Base-by-base conservation (phyloP, 2,113 vertebrate genomes). In the Aythya baeri region DNA sequence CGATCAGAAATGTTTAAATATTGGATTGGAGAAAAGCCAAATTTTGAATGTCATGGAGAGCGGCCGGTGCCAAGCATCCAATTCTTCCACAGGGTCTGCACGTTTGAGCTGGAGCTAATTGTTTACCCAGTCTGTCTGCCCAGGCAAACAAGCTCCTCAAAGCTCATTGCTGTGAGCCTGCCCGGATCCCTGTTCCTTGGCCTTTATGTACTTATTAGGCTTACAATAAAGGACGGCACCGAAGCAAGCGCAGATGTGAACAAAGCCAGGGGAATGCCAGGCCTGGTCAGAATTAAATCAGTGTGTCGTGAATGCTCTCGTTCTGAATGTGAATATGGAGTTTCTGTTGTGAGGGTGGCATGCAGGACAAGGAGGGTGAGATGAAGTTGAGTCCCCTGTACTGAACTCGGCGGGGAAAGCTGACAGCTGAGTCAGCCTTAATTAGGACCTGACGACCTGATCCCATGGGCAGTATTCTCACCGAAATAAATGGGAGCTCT, bases 21-120 rank as follows among this genome's bases (percentile, higher is more conserved):
- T 65, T 92, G 87, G 89, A 81, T 66, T 96, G 95, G 94, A 93
- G 62, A 72, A 89, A 96, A 81, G 85, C 95, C 89, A 96, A 41
- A 93, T 92, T 92, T 88, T 83, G 61, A 94, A 94, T 95, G 96
- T 94, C 81, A 70, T 17, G 66, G 90, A 94, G 87, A 93, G 81
- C 4, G 6, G 84, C 84, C 49, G 14, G 50, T 58, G 66, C 83
- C 71, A 86, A 89, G 91, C 91, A 81, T 44, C 94, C 94, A 78
- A 17, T 44, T 95, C 93, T 91, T 88, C 52, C 50, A 31, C 27
- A 31, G 68, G 91, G 73, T 59, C 63, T 25, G 54, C 94, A 85
- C 31, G 5, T 26, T 29, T 27, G 72, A 82, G 84, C 86, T 81
- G 82, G 71, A 72, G 72, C 84, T 89, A 52, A 80, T 85, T 96